Evolutionary conservation across 2,797 vertebrate species (phyloP), one percentile per base, ranked within the genome.

Genomic region (Coilia nasus): DNA sequence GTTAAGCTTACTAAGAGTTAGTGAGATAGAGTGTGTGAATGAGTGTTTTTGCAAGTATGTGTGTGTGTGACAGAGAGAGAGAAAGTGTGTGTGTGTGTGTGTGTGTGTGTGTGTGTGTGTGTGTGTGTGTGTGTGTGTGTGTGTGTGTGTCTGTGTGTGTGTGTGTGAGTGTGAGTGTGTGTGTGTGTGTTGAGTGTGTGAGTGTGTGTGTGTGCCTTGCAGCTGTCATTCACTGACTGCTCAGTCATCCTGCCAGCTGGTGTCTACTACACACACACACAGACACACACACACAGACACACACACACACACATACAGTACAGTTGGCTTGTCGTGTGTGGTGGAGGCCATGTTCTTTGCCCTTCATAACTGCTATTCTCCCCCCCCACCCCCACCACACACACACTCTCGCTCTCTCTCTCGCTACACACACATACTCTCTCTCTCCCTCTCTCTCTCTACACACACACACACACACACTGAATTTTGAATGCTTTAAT

Each of bases 251-350:
- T 44, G 28, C 35, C 57, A 60, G 56, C 35, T 62, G 25, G 21
- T 62, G 56, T 83, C 56, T 41, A 94, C 93, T 50, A 83, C 35
- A 81, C 83, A 54, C 83, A 75, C 83, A 84, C 82, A 81, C 83
- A 83, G 67, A 25, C 71, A 56, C 54, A 59, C 64, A 71, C 64
- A 31, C 86, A 89, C 90, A 92, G 93, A 94, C 94, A 94, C 90
- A 94, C 89, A 59, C 85, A 93, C 90, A 91, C 88, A 28, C 88
- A 93, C 81, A 46, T 35, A 47, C 35, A 81, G 57, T 71, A 47
- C 78, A 81, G 57, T 57, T 62, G 84, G 44, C 60, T 62, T 44
- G 81, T 59, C 17, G 57, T 19, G 17, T 19, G 3, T 5, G 17
- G 14, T 19, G 56, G 56, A 19, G 15, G 15, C 17, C 56, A 3